These are phyloP conservation scores for Stichodactyla helianthus DNA, from an alignment of 64 coral and sea anemone genomes.

Conservation along the genomic window DNA sequence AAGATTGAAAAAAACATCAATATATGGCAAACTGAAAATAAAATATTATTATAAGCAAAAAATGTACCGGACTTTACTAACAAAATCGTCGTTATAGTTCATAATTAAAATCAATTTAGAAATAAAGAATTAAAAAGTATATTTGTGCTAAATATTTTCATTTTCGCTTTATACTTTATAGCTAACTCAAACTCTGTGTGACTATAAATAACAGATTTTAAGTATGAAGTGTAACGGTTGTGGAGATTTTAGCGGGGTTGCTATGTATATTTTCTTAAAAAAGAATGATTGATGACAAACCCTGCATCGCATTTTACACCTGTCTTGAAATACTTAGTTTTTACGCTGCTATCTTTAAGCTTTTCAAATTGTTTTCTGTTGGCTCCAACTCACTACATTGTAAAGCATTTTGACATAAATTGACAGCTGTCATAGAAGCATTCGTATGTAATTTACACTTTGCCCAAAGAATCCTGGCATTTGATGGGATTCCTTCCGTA, in stretches of 20 bases:
- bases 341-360: neutral
- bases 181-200: neutral
- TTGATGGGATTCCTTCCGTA: conserved; percentile 54
- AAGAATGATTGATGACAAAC: neutral
- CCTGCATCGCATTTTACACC: neutral
- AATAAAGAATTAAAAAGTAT: neutral
- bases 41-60: neutral
- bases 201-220: neutral
- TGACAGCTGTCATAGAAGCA: conserved; percentile 9
- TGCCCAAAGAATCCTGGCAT: conserved; percentile 32
- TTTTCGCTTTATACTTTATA: neutral
- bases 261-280: neutral
- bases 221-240: neutral
- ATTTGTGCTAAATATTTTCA: neutral
- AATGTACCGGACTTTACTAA: neutral
- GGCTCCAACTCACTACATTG: neutral
- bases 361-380: neutral
- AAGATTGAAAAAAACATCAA: neutral
- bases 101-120: neutral
- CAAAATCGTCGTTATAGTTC: neutral
- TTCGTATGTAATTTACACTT: conserved; percentile 46
- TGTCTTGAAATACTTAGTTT: neutral
- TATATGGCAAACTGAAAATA: neutral
- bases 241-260: neutral
- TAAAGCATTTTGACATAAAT: neutral